A percentile compares a stretch with the other conserved stretches of the same genome.
Evolutionary conservation across 2,888 invertebrate genomes (phyloP).

Genomic region (Lasioglossum lativentre): DNA sequence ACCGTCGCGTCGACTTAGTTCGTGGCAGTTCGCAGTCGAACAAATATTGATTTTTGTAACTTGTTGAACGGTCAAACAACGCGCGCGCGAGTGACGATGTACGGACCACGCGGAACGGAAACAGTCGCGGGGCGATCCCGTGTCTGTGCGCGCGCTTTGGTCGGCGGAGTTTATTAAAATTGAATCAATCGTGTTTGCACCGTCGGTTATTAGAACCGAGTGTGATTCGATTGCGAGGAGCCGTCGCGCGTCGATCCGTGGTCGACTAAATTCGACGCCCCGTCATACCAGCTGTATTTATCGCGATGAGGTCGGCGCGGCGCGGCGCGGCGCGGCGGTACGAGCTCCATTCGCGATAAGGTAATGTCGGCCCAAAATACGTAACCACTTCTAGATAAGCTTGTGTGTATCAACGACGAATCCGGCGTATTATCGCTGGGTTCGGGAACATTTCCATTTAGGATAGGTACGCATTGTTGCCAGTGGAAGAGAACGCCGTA

Average conservation of each 20-base stretch:
- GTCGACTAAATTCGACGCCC: slow-evolving; percentile 21
- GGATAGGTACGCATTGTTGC: slow-evolving; percentile 55
- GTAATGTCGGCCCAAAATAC: slow-evolving; percentile 65
- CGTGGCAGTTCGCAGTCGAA: slow-evolving; percentile 26
- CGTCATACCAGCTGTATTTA: slow-evolving; percentile 44
- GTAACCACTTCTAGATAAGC: slow-evolving; percentile 67
- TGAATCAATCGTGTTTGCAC: slow-evolving; percentile 12
- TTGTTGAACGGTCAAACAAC: slow-evolving; percentile 45
- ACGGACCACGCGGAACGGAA: background rate
- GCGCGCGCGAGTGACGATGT: background rate
- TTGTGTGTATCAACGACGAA: slow-evolving; percentile 35
- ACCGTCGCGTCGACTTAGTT: slow-evolving; percentile 5
- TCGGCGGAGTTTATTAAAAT: slow-evolving; percentile 37
- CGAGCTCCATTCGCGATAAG: slow-evolving; percentile 62
- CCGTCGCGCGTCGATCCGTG: background rate
- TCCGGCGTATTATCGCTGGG: slow-evolving; percentile 57
- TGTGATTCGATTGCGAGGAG: slow-evolving; percentile 29
- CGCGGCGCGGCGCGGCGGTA: slow-evolving; percentile 16
- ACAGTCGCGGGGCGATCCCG: slow-evolving; percentile 12
- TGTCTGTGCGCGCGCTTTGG: background rate
- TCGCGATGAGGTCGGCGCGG: slow-evolving; percentile 40
- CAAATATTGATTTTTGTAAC: slow-evolving; percentile 60
- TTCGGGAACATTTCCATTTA: slow-evolving; percentile 43
- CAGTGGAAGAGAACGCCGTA: background rate
- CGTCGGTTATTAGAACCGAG: slow-evolving; percentile 29